Conservation (phyloP, 30 jellyfish, hydroid and myxozoan species). For the Turritopsis rubra region DNA sequence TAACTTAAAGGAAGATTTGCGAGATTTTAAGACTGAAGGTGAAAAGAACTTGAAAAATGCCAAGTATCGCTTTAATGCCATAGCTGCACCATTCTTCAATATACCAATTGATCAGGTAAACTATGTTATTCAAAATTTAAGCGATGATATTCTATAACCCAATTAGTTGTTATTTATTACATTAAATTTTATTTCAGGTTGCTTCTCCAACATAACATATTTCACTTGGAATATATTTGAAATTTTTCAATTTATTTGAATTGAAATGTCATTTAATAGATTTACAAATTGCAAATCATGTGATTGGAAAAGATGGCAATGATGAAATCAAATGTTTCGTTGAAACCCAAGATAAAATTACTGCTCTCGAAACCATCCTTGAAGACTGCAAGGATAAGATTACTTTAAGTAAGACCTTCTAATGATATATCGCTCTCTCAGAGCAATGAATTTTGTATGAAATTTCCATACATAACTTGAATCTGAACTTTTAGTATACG, state of each 20-base stretch:
- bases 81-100: too few relatives aligned
- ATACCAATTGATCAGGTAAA: too few relatives aligned
- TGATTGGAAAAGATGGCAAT: not conserved
- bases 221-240: not conserved
- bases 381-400: not conserved
- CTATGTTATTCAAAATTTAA: too few relatives aligned
- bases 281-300: not conserved
- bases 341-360: not conserved
- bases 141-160: too few relatives aligned
- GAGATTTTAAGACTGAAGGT: too few relatives aligned
- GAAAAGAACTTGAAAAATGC: too few relatives aligned
- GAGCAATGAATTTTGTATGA: not conserved
- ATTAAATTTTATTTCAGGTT: not conserved
- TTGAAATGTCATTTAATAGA: not conserved
- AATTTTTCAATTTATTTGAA: not conserved
- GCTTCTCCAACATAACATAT: not conserved
- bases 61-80: too few relatives aligned
- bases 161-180: not conserved
- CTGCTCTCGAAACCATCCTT: not conserved
- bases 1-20: too few relatives aligned
- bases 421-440: too few relatives aligned
- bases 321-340: not conserved
- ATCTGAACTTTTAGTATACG: not conserved
- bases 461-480: not conserved
- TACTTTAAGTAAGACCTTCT: not conserved